A percentile compares a stretch with the other conserved stretches of the same genome.
Evolutionary conservation across 1,140 invertebrate genomes (phyloP).

Genomic region (Drosophila cardini): DNA sequence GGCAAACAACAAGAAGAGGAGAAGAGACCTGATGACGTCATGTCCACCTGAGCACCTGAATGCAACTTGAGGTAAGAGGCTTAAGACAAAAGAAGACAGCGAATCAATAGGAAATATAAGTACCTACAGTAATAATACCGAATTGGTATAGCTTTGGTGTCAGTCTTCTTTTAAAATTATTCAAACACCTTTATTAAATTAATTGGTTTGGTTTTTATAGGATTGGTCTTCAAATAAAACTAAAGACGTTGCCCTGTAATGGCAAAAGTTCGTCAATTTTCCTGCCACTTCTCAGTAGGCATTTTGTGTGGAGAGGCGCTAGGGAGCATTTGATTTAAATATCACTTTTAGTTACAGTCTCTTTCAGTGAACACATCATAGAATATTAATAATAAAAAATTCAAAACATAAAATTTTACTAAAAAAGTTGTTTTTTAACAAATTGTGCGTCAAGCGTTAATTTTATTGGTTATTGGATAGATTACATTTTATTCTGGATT

Average conservation of each 20-base stretch:
- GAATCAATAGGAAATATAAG: background rate
- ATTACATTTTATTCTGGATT: background rate
- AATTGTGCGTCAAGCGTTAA: constrained; percentile 8
- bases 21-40: constrained; percentile 13
- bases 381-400: constrained; percentile 6
- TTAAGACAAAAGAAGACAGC: background rate
- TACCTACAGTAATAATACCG: too few species aligned
- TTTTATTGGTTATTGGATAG: background rate
- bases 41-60: constrained; percentile 6
- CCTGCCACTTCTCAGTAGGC: background rate
- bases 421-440: constrained; percentile 20
- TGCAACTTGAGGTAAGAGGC: background rate
- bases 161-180: too few species aligned
- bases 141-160: too few species aligned
- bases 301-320: background rate
- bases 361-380: constrained; percentile 28
- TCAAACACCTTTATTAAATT: too few species aligned
- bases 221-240: too few species aligned
- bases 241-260: background rate
- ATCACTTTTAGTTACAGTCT: constrained; percentile 17
- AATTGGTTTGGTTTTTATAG: too few species aligned
- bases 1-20: background rate
- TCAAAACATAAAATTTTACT: constrained; percentile 6
- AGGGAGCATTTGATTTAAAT: background rate
- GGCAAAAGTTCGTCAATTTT: background rate